Evolutionary conservation across 1,140 invertebrate species (phyloP), one percentile per base, ranked within the genome.

Genomic region (Microplitis mediator): DNA sequence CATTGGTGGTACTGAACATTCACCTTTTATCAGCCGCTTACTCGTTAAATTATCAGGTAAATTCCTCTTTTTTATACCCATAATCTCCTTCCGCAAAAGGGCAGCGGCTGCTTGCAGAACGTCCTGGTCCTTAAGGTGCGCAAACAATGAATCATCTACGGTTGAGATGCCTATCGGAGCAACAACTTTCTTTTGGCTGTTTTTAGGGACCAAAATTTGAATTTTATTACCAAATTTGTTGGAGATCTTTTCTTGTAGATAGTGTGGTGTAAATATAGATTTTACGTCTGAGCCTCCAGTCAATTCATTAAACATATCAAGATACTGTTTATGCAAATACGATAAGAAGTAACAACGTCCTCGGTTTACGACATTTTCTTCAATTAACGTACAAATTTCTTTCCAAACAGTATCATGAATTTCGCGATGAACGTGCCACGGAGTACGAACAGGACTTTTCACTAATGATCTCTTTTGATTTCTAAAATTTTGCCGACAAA

Each of bases 111-210:
- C 56, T 71, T 74, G 73, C 34, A 78, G 51, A 5, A 51, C 65
- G 60, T 78, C 72, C 64, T 77, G 69, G 45, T 76, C 74, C 69
- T 77, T 77, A 31, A 77, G 71, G 67, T 77, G 76, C 11, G 65
- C 72, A 77, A 77, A 77, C 69, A 76, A 65, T 51, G 74, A 77
- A 0, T 76, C 72, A 65, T 77, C 72, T 66, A 76, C 72, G 39
- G 45, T 66, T 63, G 72, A 66, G 58, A 77, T 45, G 58, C 75
- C 68, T 72, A 52, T 74, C 14, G 76, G 69, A 32, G 16, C 58
- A 35, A 61, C 1, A 34, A 61, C 58, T 61, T 61, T 61, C 3
- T 61, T 61, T 11, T 11, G 2, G 4, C 13, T 9, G 0, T n/a
- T n/a, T n/a, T n/a, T n/a, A n/a, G 58, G 8, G 0, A 23, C 4